phyloP scores from a whole-genome alignment of 2,888 invertebrate species.

The Nymphalis urticae region DNA sequence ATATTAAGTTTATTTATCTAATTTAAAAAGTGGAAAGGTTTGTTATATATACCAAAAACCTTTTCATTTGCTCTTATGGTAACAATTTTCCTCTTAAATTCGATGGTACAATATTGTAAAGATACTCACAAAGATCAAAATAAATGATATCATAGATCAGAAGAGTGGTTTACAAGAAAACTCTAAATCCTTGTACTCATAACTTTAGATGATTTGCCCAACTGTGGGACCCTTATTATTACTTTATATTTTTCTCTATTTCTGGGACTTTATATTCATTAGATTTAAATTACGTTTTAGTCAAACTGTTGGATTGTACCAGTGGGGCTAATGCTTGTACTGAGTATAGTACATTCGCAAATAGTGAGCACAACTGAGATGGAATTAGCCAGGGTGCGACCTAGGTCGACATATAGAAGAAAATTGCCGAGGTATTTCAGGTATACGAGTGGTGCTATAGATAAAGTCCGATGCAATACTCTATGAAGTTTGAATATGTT shows the following conservation, averaged over 20 bases:
- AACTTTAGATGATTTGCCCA: too few relatives aligned
- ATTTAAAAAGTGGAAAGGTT: too few relatives aligned
- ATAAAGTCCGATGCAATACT: neutral
- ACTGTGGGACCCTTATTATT: too few relatives aligned
- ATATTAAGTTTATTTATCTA: too few relatives aligned
- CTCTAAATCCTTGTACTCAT: too few relatives aligned
- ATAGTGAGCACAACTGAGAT: conserved; percentile 78
- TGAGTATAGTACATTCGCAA: conserved; percentile 75
- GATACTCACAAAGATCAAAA: too few relatives aligned
- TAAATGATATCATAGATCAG: too few relatives aligned
- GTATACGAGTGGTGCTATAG: conserved; percentile 43
- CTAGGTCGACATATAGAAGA: conserved; percentile 62
- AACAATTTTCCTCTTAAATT: too few relatives aligned
- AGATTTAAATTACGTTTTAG: conserved; percentile 48
- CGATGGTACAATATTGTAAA: too few relatives aligned
- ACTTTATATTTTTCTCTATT: neutral
- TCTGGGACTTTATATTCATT: neutral
- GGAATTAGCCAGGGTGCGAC: conserved; percentile 72
- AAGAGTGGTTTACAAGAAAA: too few relatives aligned
- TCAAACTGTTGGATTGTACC: conserved; percentile 73
- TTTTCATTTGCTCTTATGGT: too few relatives aligned
- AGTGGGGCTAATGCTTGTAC: conserved; percentile 69
- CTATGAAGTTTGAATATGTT: neutral
- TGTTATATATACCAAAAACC: too few relatives aligned
- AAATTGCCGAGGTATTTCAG: conserved; percentile 73